Base-by-base conservation (phyloP, 2,113 vertebrate genomes). In the Dendrocopos noguchii region DNA sequence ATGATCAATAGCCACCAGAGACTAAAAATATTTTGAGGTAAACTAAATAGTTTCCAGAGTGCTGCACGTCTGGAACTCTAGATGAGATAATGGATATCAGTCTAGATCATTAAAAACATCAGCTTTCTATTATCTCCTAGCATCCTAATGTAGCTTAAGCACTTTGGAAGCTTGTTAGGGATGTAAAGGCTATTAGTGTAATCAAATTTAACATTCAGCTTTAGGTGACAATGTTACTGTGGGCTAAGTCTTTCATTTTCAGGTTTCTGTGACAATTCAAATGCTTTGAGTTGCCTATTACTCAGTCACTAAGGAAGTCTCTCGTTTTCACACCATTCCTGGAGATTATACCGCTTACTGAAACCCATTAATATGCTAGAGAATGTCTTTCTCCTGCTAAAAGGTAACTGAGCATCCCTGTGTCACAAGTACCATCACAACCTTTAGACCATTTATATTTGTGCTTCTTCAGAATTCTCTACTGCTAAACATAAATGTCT, bases 141-240 rank as follows among this genome's bases (percentile, higher is more conserved):
- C 34, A 72, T 70, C 87, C 78, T 83, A 82, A 94, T 56, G 81
- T 18, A 70, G 34, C 81, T 66, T 64, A 90, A 85, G 72, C 85
- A 90, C 67, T 93, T 87, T 65, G 42, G 72, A 76, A 91, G 55
- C 66, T 92, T 88, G 36, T 87, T 86, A 84, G 66, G 79, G 44
- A 39, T 68, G 33, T 57, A 91, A 70, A n/a, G n/a, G 71, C 81
- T 55, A 81, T 87, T 93, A 87, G n/a, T 52, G 33, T 91, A 92
- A 95, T 88, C 56, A 84, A 94, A 95, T 90, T 74, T 55, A 84
- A 18, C 55, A 59, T 47, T 87, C 52, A 80, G 46, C 59, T 95
- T 93, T 70, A 90, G 87, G 71, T 92, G 84, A 63, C 64, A 84
- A 63, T 18, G 21, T 76, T 73, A 28, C 46, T 1, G 0, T 60